Conservation (phyloP, 2,113 vertebrate genomes). For the mouse (Mus musculus) region DNA sequence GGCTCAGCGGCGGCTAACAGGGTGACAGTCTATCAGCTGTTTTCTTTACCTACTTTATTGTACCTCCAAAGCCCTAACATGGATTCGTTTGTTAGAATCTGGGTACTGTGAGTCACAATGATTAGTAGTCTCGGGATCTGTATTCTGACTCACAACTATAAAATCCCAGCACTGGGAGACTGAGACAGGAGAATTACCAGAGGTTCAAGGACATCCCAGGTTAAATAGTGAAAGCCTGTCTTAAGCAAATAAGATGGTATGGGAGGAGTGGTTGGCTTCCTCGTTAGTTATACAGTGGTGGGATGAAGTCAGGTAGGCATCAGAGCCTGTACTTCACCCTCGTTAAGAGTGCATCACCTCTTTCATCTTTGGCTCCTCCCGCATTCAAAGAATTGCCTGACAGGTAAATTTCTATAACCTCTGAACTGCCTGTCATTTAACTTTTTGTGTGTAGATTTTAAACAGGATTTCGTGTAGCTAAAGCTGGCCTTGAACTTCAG, state of each 20-base stretch:
- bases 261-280: neutral
- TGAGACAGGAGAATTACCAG: neutral
- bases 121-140: neutral
- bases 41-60: neutral
- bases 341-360: neutral
- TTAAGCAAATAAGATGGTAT: neutral
- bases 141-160: neutral
- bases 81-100: constrained; percentile 12
- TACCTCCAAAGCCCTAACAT: neutral
- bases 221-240: neutral
- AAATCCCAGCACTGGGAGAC: neutral
- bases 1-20: rapidly evolving
- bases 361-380: neutral
- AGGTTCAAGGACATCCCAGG: neutral
- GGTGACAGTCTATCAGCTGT: rapidly evolving
- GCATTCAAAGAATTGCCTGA: constrained; percentile 10
- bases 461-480: neutral
- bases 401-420: constrained; percentile 11
- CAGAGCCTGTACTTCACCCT: neutral
- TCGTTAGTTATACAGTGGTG: neutral
- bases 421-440: neutral
- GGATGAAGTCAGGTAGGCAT: neutral
- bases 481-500: neutral
- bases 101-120: neutral
- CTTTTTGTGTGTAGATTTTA: neutral